Evolutionary conservation across 2,113 vertebrate species (phyloP), one percentile per base, ranked within the genome.

Genomic region (Stigmatopora nigra): DNA sequence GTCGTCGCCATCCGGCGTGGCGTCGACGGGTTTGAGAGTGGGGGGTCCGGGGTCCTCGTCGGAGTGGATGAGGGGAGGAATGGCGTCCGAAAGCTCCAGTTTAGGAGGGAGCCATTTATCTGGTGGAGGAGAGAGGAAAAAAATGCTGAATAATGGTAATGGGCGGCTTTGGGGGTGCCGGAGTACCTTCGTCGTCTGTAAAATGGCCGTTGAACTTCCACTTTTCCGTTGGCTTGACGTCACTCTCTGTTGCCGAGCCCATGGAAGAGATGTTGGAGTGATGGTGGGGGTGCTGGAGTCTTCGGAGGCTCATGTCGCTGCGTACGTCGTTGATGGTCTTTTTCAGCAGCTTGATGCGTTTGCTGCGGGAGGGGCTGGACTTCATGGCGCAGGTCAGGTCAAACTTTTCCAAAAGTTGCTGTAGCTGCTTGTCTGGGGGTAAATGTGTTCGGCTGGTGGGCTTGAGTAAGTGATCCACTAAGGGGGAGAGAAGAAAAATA

Each of bases 91-190:
- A 71, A 91, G 95, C 91, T 98, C 96, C 89, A 99, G 92, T 89
- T 94, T 96, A 82, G 96, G 96, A 89, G 96, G 96, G 60, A 89
- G 86, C 87, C 95, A 98, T 91, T 95, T 97, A 91, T 98, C 96
- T 84, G 91, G 94, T 97, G 92, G 12, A 22, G 19, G 71, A 35
- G n/a, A 19, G 0, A n/a, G n/a, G n/a, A 13, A 51, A 62, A 7
- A 25, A 15, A 48, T 10, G 9, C 38, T 1, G 25, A 31, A 31
- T 31, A 31, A 48, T 1, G 46, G 5, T 48, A 14, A 16, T 15
- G 15, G 46, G 12, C 14, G 12, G 22, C 22, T 46, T 3, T 35
- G 8, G 16, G 16, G 22, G 38, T 7, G 81, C 82, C 2, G 25
- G 25, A 1, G 25, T 71, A 89, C 88, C 84, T 19, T 89, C 88